Evolutionary conservation across 2,797 vertebrate genomes (phyloP).

Genomic region (Phataginus tricuspis): DNA sequence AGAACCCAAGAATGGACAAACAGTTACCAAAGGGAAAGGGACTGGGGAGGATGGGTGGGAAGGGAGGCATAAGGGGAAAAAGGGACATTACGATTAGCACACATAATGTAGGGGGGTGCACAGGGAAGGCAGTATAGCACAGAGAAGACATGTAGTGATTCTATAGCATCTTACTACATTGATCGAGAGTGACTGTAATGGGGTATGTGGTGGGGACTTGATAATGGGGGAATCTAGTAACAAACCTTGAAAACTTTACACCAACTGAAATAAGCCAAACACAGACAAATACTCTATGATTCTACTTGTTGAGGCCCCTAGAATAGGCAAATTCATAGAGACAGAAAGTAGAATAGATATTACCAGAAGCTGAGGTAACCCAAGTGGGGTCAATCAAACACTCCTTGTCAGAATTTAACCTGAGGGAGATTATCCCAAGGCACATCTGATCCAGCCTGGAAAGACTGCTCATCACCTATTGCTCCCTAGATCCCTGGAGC

Average conservation of each 20-base stretch:
- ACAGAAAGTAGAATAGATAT: not conserved
- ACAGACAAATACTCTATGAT: not conserved
- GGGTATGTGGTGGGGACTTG: too few species aligned
- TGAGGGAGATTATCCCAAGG: not conserved
- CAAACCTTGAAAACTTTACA: not conserved
- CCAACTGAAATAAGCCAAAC: not conserved
- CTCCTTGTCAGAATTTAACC: not conserved
- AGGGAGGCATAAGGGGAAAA: too few species aligned
- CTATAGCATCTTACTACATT: too few species aligned
- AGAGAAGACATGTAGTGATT: too few species aligned
- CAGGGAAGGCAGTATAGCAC: too few species aligned
- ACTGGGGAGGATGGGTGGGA: too few species aligned
- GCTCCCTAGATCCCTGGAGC: not conserved
- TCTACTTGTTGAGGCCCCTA: not conserved
- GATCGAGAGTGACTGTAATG: too few species aligned
- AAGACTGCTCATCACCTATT: not conserved
- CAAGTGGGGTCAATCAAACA: not conserved
- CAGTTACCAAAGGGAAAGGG: too few species aligned
- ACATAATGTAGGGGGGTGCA: too few species aligned
- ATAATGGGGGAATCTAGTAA: too few species aligned
- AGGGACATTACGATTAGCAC: too few species aligned
- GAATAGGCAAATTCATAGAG: not conserved
- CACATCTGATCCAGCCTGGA: not conserved
- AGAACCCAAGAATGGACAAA: too few species aligned
- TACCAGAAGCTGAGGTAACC: not conserved